Evolutionary conservation across 1,140 invertebrate genomes (phyloP).

Genomic region (Sarcophaga peregrina): DNA sequence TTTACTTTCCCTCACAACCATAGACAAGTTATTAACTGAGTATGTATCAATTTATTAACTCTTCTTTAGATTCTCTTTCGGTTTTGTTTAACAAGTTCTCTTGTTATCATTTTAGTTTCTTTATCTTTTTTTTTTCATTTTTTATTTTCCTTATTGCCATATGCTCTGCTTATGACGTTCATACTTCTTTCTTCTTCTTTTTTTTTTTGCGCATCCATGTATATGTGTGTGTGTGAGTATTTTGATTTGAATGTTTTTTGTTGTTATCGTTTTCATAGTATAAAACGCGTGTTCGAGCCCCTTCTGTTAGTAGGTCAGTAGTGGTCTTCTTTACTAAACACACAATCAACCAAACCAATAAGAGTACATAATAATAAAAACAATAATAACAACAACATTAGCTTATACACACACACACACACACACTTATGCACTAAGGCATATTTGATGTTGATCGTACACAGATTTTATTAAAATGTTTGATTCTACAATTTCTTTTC

Average conservation of each 20-base stretch:
- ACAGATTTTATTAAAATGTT: conserved; percentile 23
- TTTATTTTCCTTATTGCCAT: background rate
- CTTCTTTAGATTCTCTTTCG: background rate
- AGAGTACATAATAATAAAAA: conserved; percentile 31
- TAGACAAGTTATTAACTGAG: background rate
- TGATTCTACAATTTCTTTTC: conserved; percentile 37
- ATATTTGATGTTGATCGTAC: background rate
- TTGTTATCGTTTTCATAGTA: background rate
- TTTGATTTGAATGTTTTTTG: background rate
- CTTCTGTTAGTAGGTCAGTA: conserved; percentile 63
- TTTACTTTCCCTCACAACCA: background rate
- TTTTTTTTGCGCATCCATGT: background rate
- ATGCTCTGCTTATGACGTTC: conserved; percentile 2
- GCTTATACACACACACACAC: background rate
- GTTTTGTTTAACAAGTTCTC: background rate
- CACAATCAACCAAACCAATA: background rate
- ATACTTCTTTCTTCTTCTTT: background rate
- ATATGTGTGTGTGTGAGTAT: background rate
- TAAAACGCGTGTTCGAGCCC: conserved; percentile 45
- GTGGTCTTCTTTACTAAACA: conserved; percentile 52
- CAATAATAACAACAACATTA: background rate
- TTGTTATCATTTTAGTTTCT: too few species aligned
- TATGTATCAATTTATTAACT: background rate
- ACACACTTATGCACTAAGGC: background rate
- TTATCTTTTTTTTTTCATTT: background rate